These are phyloP conservation scores for Amblyjoppa proteus DNA, from an alignment of 2,888 invertebrate species.

Conservation along the genomic window DNA sequence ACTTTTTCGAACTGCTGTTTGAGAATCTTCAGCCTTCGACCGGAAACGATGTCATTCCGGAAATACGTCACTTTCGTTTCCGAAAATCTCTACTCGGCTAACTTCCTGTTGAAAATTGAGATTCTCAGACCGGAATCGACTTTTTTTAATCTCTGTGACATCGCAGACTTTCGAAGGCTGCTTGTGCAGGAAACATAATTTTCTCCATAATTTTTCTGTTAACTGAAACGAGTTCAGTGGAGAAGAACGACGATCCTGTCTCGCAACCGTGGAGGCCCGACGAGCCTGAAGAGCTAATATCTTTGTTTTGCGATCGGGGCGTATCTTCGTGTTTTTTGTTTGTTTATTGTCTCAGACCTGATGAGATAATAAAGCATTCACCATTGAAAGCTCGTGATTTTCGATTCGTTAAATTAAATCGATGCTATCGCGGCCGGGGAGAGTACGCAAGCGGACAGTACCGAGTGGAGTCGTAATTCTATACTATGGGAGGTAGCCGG, in stretches of 20 bases:
- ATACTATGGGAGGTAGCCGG: conserved; percentile 61
- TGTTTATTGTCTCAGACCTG: not conserved
- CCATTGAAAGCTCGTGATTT: conserved; percentile 4
- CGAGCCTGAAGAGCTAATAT: conserved; percentile 5
- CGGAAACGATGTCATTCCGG: too few relatives aligned
- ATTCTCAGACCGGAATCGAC: too few relatives aligned
- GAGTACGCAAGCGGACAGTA: not conserved
- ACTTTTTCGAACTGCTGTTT: too few relatives aligned
- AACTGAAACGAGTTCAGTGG: too few relatives aligned
- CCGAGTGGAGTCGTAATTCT: conserved; percentile 61
- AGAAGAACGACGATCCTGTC: conserved; percentile 6
- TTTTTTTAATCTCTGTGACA: too few relatives aligned
- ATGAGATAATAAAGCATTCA: conserved; percentile 27
- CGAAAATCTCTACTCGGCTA: too few relatives aligned
- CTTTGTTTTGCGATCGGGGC: not conserved
- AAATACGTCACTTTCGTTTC: too few relatives aligned
- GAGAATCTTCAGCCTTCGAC: too few relatives aligned
- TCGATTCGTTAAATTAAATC: conserved; percentile 42
- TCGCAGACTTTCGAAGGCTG: too few relatives aligned
- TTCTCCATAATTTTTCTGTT: too few relatives aligned
- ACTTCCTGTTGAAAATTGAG: too few relatives aligned
- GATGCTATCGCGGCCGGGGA: conserved; percentile 24
- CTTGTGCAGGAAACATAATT: too few relatives aligned
- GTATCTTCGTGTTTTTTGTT: not conserved
- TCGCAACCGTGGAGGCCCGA: not conserved